Conservation (phyloP, 2,888 invertebrate genomes). For the Habrosyne pyritoides region DNA sequence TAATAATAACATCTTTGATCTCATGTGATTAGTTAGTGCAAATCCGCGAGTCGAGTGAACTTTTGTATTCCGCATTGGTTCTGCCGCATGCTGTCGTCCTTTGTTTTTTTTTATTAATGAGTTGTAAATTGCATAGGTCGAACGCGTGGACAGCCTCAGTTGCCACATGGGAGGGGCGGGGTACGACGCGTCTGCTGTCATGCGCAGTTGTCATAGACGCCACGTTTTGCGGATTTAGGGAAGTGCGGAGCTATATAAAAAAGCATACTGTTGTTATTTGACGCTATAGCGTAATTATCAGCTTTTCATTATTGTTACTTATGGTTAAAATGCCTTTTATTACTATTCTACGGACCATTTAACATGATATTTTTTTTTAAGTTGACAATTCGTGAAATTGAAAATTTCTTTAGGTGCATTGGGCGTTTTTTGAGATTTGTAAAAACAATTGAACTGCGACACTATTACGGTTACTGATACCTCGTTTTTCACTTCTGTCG, state of each 20-base stretch:
- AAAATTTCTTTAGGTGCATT: no score
- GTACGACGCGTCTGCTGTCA: constrained; percentile 38
- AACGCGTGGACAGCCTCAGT: constrained; percentile 44
- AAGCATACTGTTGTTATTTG: neutral
- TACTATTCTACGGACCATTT: no score
- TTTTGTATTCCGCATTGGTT: neutral
- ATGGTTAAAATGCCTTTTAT: no score
- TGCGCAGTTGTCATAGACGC: constrained; percentile 65
- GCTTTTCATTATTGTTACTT: no score
- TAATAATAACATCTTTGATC: neutral
- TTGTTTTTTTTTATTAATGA: constrained; percentile 16
- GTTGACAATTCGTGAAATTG: no score
- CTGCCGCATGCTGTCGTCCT: neutral
- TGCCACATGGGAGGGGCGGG: constrained; percentile 27
- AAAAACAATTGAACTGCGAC: no score
- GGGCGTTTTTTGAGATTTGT: no score
- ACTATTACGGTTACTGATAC: no score
- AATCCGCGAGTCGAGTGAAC: neutral
- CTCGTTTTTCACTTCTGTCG: no score
- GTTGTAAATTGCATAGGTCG: constrained; percentile 21
- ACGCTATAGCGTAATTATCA: neutral
- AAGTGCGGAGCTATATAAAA: neutral
- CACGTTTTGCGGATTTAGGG: constrained; percentile 31
- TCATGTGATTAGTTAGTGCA: no score
- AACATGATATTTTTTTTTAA: no score